Base-by-base conservation (phyloP, 1,140 invertebrate species). In the Helicoverpa zea region DNA sequence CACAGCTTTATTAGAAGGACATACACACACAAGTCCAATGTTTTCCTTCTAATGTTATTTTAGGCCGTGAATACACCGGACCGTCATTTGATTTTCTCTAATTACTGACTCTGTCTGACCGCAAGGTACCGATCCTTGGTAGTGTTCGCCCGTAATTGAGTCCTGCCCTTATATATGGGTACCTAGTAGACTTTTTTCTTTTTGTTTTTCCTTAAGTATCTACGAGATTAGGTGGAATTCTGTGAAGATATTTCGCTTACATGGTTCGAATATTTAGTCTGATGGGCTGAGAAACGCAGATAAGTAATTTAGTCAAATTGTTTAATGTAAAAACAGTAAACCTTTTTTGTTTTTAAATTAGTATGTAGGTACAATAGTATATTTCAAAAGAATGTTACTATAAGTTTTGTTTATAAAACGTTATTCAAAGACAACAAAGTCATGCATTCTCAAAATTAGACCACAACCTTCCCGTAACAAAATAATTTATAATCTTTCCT, bases 31-130 rank as follows among this genome's bases (percentile, higher is more conserved):
- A 30, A 59, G 14, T 47, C 59, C 59, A 77, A 77, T 77, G 59
- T 75, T 63, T 75, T 61, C 56, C 56, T 77, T 63, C 23, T 77
- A 77, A 64, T 77, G 74, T 77, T 77, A 77, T 77, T 77, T 77
- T 75, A 75, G 73, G 73, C 47, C 59, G 59, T 51, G 59, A 47
- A 29, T 64, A 77, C 74, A 77, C 49, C 3, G n/a, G 74, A 18
- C 3, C 43, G 74, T 61, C 68, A 72, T 73, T 73, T 73, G 70
- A 73, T 73, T 77, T 77, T 30, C 74, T 63, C 61, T 77, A 77
- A 77, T 77, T 64, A 77, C 74, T 77, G 35, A 35, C 47, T 63
- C 64, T 77, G 74, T 77, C 58, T 58, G 49, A 49, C 58, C 74
- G 74, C 73, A 75, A 75, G 29, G 59, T 49, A 18, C 49, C 61